Evolutionary conservation across 2,797 vertebrate genomes (phyloP), one percentile per base, ranked within the genome.

Genomic region (Falco biarmicus): DNA sequence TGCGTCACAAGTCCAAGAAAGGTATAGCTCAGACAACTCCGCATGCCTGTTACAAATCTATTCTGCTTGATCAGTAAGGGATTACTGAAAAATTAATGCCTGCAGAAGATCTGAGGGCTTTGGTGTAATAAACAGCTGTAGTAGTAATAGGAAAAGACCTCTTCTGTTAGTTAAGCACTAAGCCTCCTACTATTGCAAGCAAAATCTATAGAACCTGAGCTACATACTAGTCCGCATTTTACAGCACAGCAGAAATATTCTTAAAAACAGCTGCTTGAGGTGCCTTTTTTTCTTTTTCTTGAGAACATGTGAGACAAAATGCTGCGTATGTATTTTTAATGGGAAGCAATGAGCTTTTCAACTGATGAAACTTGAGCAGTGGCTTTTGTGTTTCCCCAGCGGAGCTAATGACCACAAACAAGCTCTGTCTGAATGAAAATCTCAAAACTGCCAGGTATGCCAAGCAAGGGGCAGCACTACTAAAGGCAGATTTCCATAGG

Each of bases 31-130:
- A 17, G 53, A 90, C 76, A 95, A 88, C 82, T 60, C 64, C 70
- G 87, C 1, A 1, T 77, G 87, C 70, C 95, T 61, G 92, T 95
- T 95, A 91, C 65, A 92, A 94, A 97, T 95, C 81, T 96, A 95
- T 96, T 97, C 96, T 89, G 39, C 82, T 90, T 95, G 76, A 96
- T 92, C 85, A 92, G n/a, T 89, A 84, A 96, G 87, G 74, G 15
- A 37, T 78, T 94, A 73, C 60, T 96, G 94, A 97, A 97, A 97
- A 97, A 97, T 97, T 97, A 95, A 97, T 97, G 69, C 5, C 71
- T 73, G 28, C 16, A 47, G 87, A 87, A 90, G 56, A 89, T 90
- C 91, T 94, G 77, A 95, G 54, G 47, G 20, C 29, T 86, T 79
- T 65, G 51, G 19, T 69, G 39, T 43, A 88, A 88, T 59, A 84